Conservation (phyloP, 1,140 invertebrate species). For the Paramacrobiotus metropolitanus region DNA sequence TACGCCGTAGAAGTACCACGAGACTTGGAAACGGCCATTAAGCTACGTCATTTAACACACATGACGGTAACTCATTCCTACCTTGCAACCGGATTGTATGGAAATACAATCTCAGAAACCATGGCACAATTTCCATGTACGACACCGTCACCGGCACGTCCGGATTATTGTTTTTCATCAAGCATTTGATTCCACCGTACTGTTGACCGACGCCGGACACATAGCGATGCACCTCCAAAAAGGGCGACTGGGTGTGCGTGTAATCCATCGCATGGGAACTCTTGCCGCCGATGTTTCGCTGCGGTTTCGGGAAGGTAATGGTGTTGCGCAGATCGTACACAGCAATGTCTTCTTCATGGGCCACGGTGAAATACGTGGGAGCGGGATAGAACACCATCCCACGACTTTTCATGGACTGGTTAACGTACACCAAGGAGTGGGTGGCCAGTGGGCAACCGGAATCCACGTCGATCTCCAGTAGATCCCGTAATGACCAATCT, state of each 20-base stretch:
- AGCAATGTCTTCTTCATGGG: conserved; percentile 22
- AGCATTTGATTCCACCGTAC: conserved; percentile 20
- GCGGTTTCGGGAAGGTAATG: neutral
- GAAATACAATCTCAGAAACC: conserved; percentile 68
- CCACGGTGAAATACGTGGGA: conserved; percentile 10
- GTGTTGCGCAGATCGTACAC: conserved; percentile 32
- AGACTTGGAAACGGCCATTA: no score
- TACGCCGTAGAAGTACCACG: no score
- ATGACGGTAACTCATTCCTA: no score
- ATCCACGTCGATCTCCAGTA: conserved; percentile 58
- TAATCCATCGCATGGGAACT: neutral
- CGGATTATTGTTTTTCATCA: conserved; percentile 21
- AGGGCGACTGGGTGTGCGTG: conserved; percentile 27
- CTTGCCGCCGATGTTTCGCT: neutral
- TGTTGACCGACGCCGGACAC: conserved; percentile 34
- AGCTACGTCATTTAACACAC: no score
- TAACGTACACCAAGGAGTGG: conserved; percentile 53
- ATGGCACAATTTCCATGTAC: conserved; percentile 42
- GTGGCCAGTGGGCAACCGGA: conserved; percentile 50
- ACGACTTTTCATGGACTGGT: conserved; percentile 22
- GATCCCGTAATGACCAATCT: conserved; percentile 58
- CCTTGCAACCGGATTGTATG: conserved; percentile 50
- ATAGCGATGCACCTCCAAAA: conserved; percentile 51
- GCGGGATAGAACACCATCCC: conserved; percentile 16
- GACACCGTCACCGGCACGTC: conserved; percentile 20